Percentiles rank a stretch among this genome's conserved stretches.
phyloP scores from a whole-genome alignment of 1,140 invertebrate genomes.

The Probaryconus sp. region DNA sequence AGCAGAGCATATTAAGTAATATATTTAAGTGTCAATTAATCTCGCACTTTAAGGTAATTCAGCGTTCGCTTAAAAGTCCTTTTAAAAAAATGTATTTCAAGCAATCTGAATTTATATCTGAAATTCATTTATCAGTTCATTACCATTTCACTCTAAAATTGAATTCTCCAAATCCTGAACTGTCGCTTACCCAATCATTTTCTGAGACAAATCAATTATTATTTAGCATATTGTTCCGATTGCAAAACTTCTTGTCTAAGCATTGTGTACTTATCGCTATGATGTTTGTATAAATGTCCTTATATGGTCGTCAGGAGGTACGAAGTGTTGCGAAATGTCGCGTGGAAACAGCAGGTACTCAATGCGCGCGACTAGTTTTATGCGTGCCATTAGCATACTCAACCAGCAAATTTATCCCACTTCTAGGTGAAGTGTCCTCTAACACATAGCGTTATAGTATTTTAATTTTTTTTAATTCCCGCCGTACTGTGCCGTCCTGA shows the following conservation, averaged over 20 bases:
- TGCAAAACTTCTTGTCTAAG: conserved; percentile 19
- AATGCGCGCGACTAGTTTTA: conserved; percentile 38
- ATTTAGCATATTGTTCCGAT: conserved; percentile 11
- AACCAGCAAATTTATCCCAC: conserved; percentile 37
- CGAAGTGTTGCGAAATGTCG: conserved; percentile 45
- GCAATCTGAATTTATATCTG: too few species aligned
- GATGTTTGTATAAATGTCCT: conserved; percentile 46
- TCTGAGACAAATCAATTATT: too few species aligned
- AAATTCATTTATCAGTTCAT: too few species aligned
- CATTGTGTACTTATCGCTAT: conserved; percentile 16
- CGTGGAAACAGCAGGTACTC: conserved; percentile 30
- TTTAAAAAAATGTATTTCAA: too few species aligned
- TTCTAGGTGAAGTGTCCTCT: too few species aligned
- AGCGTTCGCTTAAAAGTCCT: too few species aligned
- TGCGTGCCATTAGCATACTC: conserved; percentile 46
- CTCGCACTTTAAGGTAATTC: conserved; percentile 1
- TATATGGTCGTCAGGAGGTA: conserved; percentile 40
- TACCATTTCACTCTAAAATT: too few species aligned
- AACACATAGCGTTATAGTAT: too few species aligned
- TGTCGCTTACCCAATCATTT: too few species aligned
- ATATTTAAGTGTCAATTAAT: conserved; percentile 30
- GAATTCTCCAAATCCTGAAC: too few species aligned
- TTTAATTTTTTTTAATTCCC: too few species aligned
- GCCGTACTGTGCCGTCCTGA: too few species aligned
- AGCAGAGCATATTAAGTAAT: conserved; percentile 4